Evolutionary conservation across 2,113 vertebrate genomes (phyloP).

Genomic region (Bothrops jararaca): DNA sequence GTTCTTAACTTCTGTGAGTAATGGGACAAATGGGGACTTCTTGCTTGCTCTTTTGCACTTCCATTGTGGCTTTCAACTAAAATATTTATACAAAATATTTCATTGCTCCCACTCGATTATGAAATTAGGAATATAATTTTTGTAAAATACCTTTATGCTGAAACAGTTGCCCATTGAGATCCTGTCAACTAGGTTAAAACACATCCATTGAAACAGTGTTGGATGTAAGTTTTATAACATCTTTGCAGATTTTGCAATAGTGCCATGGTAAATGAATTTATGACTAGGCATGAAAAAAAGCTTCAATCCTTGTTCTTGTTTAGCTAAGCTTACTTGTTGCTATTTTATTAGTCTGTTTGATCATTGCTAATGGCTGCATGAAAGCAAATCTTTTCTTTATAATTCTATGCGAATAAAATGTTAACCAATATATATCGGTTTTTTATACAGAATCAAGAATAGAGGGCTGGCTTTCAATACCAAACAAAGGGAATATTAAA

Average conservation of each 20-base stretch:
- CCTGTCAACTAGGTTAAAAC: slow-evolving; percentile 62
- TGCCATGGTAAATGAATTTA: slow-evolving; percentile 63
- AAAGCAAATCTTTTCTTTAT: slow-evolving; percentile 40
- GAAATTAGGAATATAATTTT: slow-evolving; percentile 46
- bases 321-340: slow-evolving; percentile 57
- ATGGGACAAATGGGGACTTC: slow-evolving; percentile 73
- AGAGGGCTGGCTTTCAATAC: slow-evolving; percentile 97
- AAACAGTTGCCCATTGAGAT: slow-evolving; percentile 54
- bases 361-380: slow-evolving; percentile 70
- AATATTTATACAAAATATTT: slow-evolving; percentile 67
- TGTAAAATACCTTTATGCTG: slow-evolving; percentile 59
- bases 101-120: slow-evolving; percentile 47
- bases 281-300: slow-evolving; percentile 72
- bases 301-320: slow-evolving; percentile 58
- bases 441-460: slow-evolving; percentile 86
- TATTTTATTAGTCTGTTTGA: slow-evolving; percentile 45
- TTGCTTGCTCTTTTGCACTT: slow-evolving; percentile 68
- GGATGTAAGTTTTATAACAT: slow-evolving; percentile 58
- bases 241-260: slow-evolving; percentile 64
- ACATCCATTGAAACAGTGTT: slow-evolving; percentile 49
- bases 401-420: slow-evolving; percentile 39
- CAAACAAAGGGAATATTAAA: slow-evolving; percentile 95
- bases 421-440: slow-evolving; percentile 37
- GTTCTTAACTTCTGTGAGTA: slow-evolving; percentile 97
- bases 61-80: slow-evolving; percentile 67